Base-by-base conservation (phyloP, 1,140 invertebrate genomes). In the Hydropsyche tenuis region DNA sequence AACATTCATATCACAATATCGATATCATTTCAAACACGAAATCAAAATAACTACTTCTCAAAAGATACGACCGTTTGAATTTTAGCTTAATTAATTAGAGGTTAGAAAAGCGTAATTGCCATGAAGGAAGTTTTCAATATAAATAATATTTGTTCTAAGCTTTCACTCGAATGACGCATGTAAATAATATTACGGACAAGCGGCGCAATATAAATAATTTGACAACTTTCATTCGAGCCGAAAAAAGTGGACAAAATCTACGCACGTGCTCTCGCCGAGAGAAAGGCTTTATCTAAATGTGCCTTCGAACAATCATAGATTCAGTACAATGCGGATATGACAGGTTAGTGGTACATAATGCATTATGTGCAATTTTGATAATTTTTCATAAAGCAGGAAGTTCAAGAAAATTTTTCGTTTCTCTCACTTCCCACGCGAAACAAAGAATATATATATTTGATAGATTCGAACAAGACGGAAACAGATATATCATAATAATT, bases 41-140 rank as follows among this genome's bases (percentile, higher is more conserved):
- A 7, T 20, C 4, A 25, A 60, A 60, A 60, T 60, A 25, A 60
- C 56, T 18, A 53, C 51, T 53, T 53, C 51, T 53, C 6, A 1
- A 18, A 18, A 43, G 5, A 43, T 51, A 9, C 20, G 51, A 20
- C 4, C 5, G 11, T 25, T 60, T 60, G 5, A 25, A 9, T 60
- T 11, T 25, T 25, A 5, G 4, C 14, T 25, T 60, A 25, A 60
- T 60, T 25, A 25, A 60, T 60, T 60, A 60, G 48, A 14, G 48
- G 48, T 53, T 20, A 53, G 48, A 53, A 16, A 16, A 18, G 48
- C 48, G n/a, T 53, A 53, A 53, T 53, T 53, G 48, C n/a, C 48
- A 16, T 53, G n/a, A 53, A 53, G 20, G 48, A 53, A 1, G 18
- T 9, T 37, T 53, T 53, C 16, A 53, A 53, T 37, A 37, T 9